Percentiles rank a stretch among this genome's conserved stretches.
Conservation (phyloP, 2,888 invertebrate genomes). For the Bruchidius siliquastri region DNA sequence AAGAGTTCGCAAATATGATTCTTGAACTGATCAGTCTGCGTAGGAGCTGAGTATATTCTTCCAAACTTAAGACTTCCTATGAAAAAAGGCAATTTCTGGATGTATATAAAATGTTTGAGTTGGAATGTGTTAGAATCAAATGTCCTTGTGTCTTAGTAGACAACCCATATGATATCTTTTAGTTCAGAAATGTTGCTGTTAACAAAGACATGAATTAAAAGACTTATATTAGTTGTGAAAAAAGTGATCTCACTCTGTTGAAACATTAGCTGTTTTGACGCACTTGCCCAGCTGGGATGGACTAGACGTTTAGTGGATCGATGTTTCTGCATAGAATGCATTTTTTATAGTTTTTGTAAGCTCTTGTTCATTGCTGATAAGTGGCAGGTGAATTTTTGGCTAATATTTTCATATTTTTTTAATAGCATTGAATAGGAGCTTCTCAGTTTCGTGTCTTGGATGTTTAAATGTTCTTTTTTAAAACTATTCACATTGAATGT, state of each 20-base stretch:
- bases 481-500: not conserved
- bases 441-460: not conserved
- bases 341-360: constrained; percentile 1
- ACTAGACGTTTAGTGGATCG: constrained; percentile 34
- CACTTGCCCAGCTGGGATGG: not conserved
- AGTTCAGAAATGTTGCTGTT: too few species aligned
- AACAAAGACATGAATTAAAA: too few species aligned
- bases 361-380: not conserved
- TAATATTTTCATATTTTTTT: not conserved
- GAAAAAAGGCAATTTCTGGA: too few species aligned
- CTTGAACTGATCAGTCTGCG: too few species aligned
- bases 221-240: not conserved
- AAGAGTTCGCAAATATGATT: too few species aligned
- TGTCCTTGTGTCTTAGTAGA: too few species aligned
- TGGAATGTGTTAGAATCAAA: too few species aligned
- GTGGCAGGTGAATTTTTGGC: not conserved
- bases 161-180: too few species aligned
- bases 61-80: too few species aligned
- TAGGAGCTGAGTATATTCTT: too few species aligned
- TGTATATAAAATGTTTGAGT: too few species aligned
- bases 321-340: constrained; percentile 43
- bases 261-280: not conserved
- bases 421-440: not conserved
- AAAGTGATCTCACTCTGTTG: not conserved
- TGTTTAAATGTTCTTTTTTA: not conserved